Evolutionary conservation across 2,888 invertebrate species (phyloP).

Genomic region (Callinectes sapidus): DNA sequence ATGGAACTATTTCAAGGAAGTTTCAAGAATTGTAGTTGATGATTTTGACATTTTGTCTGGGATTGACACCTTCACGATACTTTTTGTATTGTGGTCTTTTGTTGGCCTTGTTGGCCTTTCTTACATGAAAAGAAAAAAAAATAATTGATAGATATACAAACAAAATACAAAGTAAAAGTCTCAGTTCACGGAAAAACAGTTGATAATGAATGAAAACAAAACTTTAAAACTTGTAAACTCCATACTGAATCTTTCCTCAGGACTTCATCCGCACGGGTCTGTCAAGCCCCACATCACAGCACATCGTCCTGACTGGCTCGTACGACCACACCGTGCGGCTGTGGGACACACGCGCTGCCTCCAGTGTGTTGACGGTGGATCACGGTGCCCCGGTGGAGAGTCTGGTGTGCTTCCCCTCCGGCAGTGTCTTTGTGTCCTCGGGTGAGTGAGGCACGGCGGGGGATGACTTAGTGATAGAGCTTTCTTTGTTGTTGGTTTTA

Average conservation of each 20-base stretch:
- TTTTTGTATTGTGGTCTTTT: not conserved
- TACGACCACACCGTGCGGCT: conserved; percentile 92
- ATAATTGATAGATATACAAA: not conserved
- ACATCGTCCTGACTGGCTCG: conserved; percentile 88
- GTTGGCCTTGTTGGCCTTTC: not conserved
- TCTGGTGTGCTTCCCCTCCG: conserved; percentile 89
- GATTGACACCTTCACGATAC: not conserved
- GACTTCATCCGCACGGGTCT: conserved; percentile 83
- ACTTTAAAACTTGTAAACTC: not conserved
- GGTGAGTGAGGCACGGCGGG: conserved; percentile 78
- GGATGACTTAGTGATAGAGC: not conserved
- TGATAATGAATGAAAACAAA: not conserved
- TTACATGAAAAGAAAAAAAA: not conserved
- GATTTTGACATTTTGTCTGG: not conserved
- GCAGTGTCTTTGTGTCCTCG: conserved; percentile 92
- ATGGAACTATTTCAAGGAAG: too few species aligned
- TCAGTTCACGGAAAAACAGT: conserved; percentile 75
- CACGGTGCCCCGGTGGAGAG: conserved; percentile 95
- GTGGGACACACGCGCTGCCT: conserved; percentile 88
- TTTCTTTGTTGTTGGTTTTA: too few species aligned
- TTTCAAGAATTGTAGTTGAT: too few species aligned
- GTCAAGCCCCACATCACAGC: conserved; percentile 84
- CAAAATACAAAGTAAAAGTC: conserved; percentile 83
- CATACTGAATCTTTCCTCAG: conserved; percentile 29
- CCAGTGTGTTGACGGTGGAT: conserved; percentile 79